Evolutionary conservation across 1,140 invertebrate genomes (phyloP).

Genomic region (Danaus plexippus): DNA sequence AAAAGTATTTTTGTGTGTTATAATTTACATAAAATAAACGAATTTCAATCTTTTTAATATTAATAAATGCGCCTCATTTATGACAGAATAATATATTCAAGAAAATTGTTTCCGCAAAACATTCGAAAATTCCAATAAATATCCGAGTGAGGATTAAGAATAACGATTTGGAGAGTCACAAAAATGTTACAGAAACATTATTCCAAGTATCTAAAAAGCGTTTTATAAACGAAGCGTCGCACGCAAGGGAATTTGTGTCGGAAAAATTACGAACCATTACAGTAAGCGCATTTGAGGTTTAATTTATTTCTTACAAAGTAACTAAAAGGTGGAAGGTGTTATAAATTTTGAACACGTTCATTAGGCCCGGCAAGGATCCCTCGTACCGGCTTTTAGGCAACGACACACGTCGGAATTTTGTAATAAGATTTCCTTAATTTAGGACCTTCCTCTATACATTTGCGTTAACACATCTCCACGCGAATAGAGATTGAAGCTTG

Average conservation of each 20-base stretch:
- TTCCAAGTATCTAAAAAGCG: slow-evolving; percentile 6
- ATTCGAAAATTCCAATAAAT: too few relatives aligned
- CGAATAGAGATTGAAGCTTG: slow-evolving; percentile 10
- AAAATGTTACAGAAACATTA: slow-evolving; percentile 9
- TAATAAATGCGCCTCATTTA: too few relatives aligned
- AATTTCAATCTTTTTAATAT: too few relatives aligned
- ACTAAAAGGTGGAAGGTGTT: slow-evolving; percentile 49
- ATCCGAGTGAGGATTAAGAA: too few relatives aligned
- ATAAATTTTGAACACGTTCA: slow-evolving; percentile 67
- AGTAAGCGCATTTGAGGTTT: slow-evolving; percentile 38
- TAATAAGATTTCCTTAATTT: slow-evolving; percentile 69
- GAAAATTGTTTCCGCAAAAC: too few relatives aligned
- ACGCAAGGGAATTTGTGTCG: slow-evolving; percentile 10
- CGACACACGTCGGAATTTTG: slow-evolving; percentile 65
- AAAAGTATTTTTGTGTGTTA: too few relatives aligned
- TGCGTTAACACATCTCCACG: slow-evolving; percentile 10
- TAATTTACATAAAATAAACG: too few relatives aligned
- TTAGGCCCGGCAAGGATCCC: slow-evolving; percentile 43
- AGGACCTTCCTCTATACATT: slow-evolving; percentile 33
- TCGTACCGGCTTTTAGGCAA: slow-evolving; percentile 50
- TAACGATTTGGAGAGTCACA: too few relatives aligned
- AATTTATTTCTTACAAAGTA: slow-evolving; percentile 48
- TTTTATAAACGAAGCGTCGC: slow-evolving; percentile 5
- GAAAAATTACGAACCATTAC: slow-evolving; percentile 28
- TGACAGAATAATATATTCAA: too few relatives aligned